Conservation (phyloP, 2,113 vertebrate genomes). For the Equus przewalskii region DNA sequence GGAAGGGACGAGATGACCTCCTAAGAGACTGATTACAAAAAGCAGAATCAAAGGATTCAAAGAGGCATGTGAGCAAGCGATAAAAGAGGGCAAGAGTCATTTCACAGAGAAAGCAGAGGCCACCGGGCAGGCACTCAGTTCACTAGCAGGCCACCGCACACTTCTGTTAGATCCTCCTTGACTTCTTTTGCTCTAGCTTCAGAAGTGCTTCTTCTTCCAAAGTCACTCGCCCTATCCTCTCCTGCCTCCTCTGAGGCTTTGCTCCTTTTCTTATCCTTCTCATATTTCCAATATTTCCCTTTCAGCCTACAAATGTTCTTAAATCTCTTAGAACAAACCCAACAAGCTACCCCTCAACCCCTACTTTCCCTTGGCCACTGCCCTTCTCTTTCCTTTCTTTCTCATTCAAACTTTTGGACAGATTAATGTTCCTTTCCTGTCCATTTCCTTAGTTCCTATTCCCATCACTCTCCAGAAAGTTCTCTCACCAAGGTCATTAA, state of each 20-base stretch:
- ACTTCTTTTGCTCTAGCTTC: conserved; percentile 29
- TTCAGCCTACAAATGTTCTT: background rate
- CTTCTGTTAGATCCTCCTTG: background rate
- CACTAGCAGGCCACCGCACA: background rate
- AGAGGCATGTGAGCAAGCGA: background rate
- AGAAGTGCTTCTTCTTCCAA: background rate
- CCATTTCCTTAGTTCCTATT: background rate
- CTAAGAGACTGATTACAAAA: conserved; percentile 3
- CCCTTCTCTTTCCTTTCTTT: background rate
- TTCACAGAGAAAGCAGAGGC: background rate
- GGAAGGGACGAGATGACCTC: conserved; percentile 32
- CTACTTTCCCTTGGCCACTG: background rate
- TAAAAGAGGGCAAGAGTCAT: background rate
- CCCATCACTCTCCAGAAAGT: background rate
- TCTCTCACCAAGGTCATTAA: conserved; percentile 26
- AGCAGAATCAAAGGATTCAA: conserved; percentile 42
- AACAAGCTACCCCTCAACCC: background rate
- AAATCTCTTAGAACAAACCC: conserved; percentile 17
- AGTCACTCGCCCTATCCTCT: background rate
- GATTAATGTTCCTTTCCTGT: background rate
- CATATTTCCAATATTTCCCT: background rate
- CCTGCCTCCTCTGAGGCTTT: background rate
- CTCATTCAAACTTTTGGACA: conserved; percentile 11
- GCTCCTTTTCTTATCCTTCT: conserved; percentile 37
- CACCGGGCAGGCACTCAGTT: background rate